Conservation (phyloP, 2,113 vertebrate genomes). For the Nesospiza acunhae region DNA sequence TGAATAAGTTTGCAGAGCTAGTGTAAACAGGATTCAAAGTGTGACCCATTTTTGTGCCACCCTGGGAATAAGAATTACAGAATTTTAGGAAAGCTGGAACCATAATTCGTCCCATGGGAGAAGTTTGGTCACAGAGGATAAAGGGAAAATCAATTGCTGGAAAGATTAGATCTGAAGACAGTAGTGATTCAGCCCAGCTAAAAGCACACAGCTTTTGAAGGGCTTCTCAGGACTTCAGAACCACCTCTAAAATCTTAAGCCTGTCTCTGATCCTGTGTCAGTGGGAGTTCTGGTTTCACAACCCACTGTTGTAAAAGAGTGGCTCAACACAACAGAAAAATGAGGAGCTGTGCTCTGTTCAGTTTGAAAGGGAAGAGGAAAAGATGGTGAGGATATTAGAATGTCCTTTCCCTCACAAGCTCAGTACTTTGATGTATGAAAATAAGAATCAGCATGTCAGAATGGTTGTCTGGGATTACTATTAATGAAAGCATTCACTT, state of each 20-base stretch:
- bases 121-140: constrained; percentile 29
- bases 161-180: constrained; percentile 55
- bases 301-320: neutral
- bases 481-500: neutral
- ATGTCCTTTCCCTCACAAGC: neutral
- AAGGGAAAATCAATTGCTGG: constrained; percentile 47
- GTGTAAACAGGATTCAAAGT: constrained; percentile 1
- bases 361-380: neutral
- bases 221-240: constrained; percentile 52
- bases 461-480: neutral
- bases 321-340: constrained; percentile 24
- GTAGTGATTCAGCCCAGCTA: neutral
- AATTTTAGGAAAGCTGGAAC: neutral
- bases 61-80: neutral
- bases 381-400: neutral
- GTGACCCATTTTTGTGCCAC: constrained; percentile 3
- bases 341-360: neutral
- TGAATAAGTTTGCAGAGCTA: neutral
- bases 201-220: constrained; percentile 24
- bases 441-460: constrained; percentile 10
- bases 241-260: constrained; percentile 46
- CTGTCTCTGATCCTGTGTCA: constrained; percentile 20
- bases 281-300: constrained; percentile 38
- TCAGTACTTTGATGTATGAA: neutral
- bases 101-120: neutral